These are phyloP conservation scores for Labia minor DNA, from an alignment of 2,888 invertebrate species.

Conservation along the genomic window DNA sequence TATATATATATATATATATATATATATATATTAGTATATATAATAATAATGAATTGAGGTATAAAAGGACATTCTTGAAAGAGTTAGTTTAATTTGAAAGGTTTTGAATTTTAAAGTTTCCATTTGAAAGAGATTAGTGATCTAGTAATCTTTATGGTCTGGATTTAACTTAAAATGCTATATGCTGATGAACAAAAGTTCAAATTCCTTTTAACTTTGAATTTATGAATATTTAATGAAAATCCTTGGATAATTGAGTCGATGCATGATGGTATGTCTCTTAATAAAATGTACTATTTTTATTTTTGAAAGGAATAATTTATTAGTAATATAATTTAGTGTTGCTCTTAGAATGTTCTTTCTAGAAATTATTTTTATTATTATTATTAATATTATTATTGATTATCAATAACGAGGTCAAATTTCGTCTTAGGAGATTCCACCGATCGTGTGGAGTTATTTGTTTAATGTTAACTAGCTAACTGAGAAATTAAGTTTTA, in stretches of 20 bases:
- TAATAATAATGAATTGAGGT: too few relatives aligned
- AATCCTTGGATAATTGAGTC: background rate
- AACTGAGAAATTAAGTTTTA: background rate
- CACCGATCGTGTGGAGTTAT: background rate
- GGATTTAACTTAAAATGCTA: background rate
- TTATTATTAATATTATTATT: too few relatives aligned
- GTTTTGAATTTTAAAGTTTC: background rate
- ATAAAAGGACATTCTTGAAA: too few relatives aligned
- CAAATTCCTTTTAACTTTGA: background rate
- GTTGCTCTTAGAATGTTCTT: background rate
- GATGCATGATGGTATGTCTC: background rate
- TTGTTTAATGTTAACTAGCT: background rate
- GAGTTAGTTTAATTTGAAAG: too few relatives aligned
- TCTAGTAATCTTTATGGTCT: background rate
- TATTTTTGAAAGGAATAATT: too few relatives aligned
- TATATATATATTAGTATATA: too few relatives aligned
- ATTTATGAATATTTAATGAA: background rate
- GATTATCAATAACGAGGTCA: background rate
- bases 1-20: too few relatives aligned
- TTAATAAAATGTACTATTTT: background rate
- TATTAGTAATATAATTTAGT: background rate
- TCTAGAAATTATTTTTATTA: too few relatives aligned
- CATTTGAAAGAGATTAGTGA: background rate
- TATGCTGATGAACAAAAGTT: conserved; percentile 2
- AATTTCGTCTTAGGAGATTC: background rate